Percentiles rank a stretch among this genome's conserved stretches.
Evolutionary conservation across 2,113 vertebrate species (phyloP).

Genomic region (Marcusenius ussheri): DNA sequence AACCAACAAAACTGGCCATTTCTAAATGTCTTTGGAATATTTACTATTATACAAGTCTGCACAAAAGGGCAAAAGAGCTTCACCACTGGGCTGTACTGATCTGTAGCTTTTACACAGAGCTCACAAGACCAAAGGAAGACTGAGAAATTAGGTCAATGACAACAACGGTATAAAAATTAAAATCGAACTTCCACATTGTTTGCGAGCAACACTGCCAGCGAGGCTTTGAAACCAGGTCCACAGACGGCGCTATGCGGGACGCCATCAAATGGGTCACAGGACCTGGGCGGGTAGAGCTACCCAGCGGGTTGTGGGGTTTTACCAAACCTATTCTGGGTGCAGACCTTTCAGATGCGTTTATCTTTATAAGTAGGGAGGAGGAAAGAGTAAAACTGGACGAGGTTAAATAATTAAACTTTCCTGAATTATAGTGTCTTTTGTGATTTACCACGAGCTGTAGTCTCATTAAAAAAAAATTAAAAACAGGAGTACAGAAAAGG

Average conservation of each 20-base stretch:
- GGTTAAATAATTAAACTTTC: neutral
- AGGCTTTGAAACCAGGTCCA: neutral
- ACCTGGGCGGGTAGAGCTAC: neutral
- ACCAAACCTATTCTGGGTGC: neutral
- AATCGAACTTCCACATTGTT: neutral
- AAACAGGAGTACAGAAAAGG: neutral
- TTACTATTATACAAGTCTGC: constrained; percentile 8
- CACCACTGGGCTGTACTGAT: neutral
- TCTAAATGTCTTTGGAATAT: constrained; percentile 20
- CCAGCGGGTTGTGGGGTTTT: neutral
- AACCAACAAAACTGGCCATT: constrained; percentile 18
- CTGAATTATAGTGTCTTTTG: constrained; percentile 4
- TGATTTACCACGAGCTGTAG: neutral
- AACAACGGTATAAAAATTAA: neutral
- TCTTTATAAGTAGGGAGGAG: neutral
- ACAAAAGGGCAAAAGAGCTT: neutral
- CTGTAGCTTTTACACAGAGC: neutral
- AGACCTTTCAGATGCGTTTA: neutral
- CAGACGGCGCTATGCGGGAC: neutral
- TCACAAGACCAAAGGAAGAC: constrained; percentile 18
- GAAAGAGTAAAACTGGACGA: neutral
- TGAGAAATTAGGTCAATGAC: neutral
- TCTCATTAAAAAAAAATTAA: neutral
- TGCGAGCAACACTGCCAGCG: neutral
- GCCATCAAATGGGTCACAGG: neutral